phyloP scores from a whole-genome alignment of 2,888 invertebrate genomes.

The Hirtodrosophila trivittata region DNA sequence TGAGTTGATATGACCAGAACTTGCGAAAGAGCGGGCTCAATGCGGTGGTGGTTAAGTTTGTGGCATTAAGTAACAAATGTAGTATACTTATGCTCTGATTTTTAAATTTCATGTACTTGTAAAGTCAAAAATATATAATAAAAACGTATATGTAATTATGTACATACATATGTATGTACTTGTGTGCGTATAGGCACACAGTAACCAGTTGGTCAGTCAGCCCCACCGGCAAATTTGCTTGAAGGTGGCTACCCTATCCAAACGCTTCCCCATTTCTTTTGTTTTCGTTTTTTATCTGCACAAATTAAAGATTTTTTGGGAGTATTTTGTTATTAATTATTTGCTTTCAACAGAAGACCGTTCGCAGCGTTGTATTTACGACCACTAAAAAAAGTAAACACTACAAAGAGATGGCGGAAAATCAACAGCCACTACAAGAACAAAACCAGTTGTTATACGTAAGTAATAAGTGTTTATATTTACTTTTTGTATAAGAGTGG shows the following conservation, averaged over 20 bases:
- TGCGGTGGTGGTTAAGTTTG: background rate
- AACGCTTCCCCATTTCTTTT: constrained; percentile 22
- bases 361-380: background rate
- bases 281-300: constrained; percentile 6
- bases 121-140: constrained; percentile 8
- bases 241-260: constrained; percentile 45
- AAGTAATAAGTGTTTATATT: constrained; percentile 28
- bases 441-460: constrained; percentile 52
- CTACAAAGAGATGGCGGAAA: constrained; percentile 54
- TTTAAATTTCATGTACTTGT: no score
- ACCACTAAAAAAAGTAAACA: constrained; percentile 43
- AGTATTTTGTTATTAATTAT: constrained; percentile 9
- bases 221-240: constrained; percentile 17
- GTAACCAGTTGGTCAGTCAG: constrained; percentile 1
- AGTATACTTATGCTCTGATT: background rate
- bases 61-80: background rate
- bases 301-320: background rate
- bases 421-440: constrained; percentile 14
- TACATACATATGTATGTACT: constrained; percentile 5
- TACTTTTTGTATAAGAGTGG: background rate
- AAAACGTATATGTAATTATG: background rate
- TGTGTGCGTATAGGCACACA: constrained; percentile 1
- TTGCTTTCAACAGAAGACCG: constrained; percentile 7
- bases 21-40: background rate
- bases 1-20: constrained; percentile 30